Base-by-base conservation (phyloP, 1,140 invertebrate genomes). In the Sycobia sp. region DNA sequence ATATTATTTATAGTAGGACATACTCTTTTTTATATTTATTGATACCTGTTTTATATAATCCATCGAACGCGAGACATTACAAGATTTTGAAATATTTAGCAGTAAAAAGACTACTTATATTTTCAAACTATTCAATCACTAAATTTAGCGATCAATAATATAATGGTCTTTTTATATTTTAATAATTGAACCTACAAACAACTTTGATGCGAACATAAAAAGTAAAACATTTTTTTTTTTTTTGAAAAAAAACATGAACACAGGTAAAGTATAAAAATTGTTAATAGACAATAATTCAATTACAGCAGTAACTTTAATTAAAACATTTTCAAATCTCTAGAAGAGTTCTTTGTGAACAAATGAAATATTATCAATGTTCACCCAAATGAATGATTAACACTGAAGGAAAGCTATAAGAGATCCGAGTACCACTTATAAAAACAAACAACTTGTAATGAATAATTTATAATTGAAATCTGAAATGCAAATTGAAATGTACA, bases 1-100 rank as follows among this genome's bases (percentile, higher is more conserved):
- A 50, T 66, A 63, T 49, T 36, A n/a, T n/a, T n/a, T n/a, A 56
- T 63, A 57, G 23, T 51, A 67, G 54, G 62, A 66, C 50, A 67
- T 66, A 61, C 27, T 67, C 41, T 22, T 27, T 20, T 64, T 22
- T 44, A 59, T 61, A 64, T 57, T 22, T 38, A 46, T 34, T 20
- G 29, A 57, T 57, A 39, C 18, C 25, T 34, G 23, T 43, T 18
- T 20, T 51, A 63, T 43, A 20, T 32, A 20, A 62, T 14, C 16
- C 41, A 20, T 20, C 1, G 20, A 62, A 38, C 11, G 13, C 55
- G 55, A 62, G 51, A 38, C 22, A 1, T 49, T 56, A 18, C n/a
- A 34, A 47, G 16, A 39, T 27, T 47, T 54, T 55, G 4, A 27
- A 36, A 32, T n/a, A 39, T 55, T 41, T n/a, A 22, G 9, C 39